Base-by-base conservation (phyloP, 2,113 vertebrate species). In the Progne subis region DNA sequence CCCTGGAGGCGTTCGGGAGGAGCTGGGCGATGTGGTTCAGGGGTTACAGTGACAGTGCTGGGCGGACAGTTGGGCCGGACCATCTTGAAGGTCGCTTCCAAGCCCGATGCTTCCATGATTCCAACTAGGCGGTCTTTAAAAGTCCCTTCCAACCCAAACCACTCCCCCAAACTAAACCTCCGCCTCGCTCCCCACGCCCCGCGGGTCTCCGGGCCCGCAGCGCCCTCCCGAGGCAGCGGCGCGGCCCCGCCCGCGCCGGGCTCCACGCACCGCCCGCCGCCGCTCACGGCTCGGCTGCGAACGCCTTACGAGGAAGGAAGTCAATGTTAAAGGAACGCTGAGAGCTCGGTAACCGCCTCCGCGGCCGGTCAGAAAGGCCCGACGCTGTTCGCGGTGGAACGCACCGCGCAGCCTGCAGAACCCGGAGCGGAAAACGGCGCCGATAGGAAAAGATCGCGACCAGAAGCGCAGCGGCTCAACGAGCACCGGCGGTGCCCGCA, bases 331-430 rank as follows among this genome's bases (percentile, higher is more conserved):
- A 31, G 46, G 56, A 44, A 11, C 56, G 47, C 2, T 25, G 56
- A 53, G 26, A 43, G 31, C 18, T 12, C 56, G 19, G 25, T 29
- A 16, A 31, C 15, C 37, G 37, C 37, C 37, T 37, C 37, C 37
- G 37, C 37, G 37, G 37, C 37, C 37, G 37, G 37, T 7, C 11
- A 9, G n/a, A 11, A 21, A 21, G n/a, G 49, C 59, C 32, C 49
- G 4, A 0, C 18, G 14, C 24, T 4, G 19, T 11, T 14, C 6
- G 69, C 34, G 1, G 29, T 1, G 24, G 19, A 41, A 2, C 29
- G 3, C 12, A 3, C 19, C 1, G 70, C 82, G 34, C 60, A 14
- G 53, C 32, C 47, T 41, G 76, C 59, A n/a, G 44, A 11, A 12
- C 37, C 7, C 34, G 53, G 11, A 3, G 37, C 46, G 37, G 32